Base-by-base conservation (phyloP, 2,113 vertebrate genomes). In the Theristicus caerulescens region DNA sequence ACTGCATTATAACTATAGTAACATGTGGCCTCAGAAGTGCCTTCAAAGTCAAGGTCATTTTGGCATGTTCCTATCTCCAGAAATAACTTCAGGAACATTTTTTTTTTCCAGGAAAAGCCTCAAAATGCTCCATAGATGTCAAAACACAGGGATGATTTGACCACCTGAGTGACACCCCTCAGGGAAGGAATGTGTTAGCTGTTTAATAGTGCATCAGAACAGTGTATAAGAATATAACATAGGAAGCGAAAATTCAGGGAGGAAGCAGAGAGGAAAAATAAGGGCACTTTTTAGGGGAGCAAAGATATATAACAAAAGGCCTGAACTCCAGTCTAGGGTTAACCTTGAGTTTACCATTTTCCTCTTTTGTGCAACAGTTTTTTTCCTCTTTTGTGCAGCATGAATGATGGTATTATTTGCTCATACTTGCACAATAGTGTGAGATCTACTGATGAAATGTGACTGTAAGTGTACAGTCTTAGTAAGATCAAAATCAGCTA, bases 21-120 rank as follows among this genome's bases (percentile, higher is more conserved):
- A 65, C 49, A 44, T 80, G 70, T 72, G 40, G 32, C 22, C n/a
- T 82, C 20, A 86, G 54, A 95, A 96, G 42, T 14, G 22, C 38
- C 38, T 90, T 87, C 74, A 85, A 95, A 94, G 86, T 85, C 49
- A 82, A 93, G 74, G 71, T 73, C 46, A 54, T 72, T 80, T 80
- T 90, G 49, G 10, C 54, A 88, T 58, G 49, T 12, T 93, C 18
- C 22, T 77, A 25, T 83, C 55, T 93, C 25, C 55, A 85, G 76
- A 95, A 96, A 91, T 80, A 90, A 70, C 69, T 94, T 54, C 47
- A 82, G n/a, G n/a, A 79, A 72, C 21, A 72, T 5, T 0, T 0
- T 27, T 34, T 85, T 42, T 42, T 67, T 4, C 19, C 47, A 79
- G 44, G 49, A 94, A 62, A 91, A 72, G 10, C 36, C 76, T 86